These are phyloP conservation scores for Canis aureus DNA, from an alignment of 2,113 vertebrate genomes.

Conservation along the genomic window DNA sequence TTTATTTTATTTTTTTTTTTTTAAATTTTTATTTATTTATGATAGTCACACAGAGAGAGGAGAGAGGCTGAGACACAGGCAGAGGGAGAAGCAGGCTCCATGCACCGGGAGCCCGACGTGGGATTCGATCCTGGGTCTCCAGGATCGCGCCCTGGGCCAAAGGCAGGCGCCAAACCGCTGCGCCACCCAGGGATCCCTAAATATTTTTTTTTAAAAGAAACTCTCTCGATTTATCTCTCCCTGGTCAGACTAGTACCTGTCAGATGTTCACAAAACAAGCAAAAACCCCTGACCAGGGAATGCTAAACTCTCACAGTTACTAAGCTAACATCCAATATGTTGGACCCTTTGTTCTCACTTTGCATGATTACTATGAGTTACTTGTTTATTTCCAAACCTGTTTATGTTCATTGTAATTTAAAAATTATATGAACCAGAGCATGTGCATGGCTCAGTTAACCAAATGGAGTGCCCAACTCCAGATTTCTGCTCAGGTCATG, in stretches of 20 bases:
- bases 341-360: not conserved
- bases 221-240: not conserved
- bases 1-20: too few species aligned
- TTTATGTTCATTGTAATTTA: not conserved
- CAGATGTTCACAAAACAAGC: not conserved
- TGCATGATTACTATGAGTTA: not conserved
- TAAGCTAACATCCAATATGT: not conserved
- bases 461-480: not conserved
- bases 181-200: too few species aligned
- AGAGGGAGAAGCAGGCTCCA: too few species aligned
- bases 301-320: not conserved
- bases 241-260: not conserved
- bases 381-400: not conserved
- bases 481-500: not conserved
- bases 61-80: too few species aligned
- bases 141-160: too few species aligned
- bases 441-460: not conserved
- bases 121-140: too few species aligned
- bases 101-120: too few species aligned
- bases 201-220: not conserved
- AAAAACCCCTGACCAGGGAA: not conserved
- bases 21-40: too few species aligned
- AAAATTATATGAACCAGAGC: not conserved
- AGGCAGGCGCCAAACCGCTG: too few species aligned
- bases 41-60: too few species aligned